Evolutionary conservation across 2,113 vertebrate species (phyloP).

Genomic region (Lethenteron camtschaticum): DNA sequence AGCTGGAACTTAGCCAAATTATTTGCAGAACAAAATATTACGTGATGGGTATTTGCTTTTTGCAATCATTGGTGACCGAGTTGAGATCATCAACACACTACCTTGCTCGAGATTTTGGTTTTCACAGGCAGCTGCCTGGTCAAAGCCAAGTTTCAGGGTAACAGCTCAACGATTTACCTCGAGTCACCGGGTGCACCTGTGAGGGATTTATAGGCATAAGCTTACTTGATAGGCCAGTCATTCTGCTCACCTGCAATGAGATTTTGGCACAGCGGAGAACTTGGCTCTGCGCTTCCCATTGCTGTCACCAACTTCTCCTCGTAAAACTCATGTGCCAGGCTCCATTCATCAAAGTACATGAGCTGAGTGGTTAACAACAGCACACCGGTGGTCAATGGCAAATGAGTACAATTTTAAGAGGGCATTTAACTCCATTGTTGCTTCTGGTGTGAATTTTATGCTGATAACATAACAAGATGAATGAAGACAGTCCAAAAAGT

Average conservation of each 20-base stretch:
- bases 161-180: neutral
- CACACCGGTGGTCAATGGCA: neutral
- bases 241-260: slow-evolving; percentile 58
- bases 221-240: neutral
- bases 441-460: no score
- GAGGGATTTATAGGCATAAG: neutral
- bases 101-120: neutral
- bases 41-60: no score
- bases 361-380: slow-evolving; percentile 25
- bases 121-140: neutral
- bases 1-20: no score
- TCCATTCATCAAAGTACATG: slow-evolving; percentile 92
- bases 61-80: no score
- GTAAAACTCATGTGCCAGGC: slow-evolving; percentile 89
- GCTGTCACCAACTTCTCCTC: slow-evolving; percentile 84
- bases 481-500: no score
- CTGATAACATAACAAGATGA: no score
- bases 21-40: no score
- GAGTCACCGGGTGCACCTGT: neutral
- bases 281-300: slow-evolving; percentile 81
- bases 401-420: no score
- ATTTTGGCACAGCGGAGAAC: slow-evolving; percentile 89
- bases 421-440: no score
- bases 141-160: neutral
- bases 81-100: neutral